Evolutionary conservation across 2,113 vertebrate genomes (phyloP).

Genomic region (Nannobrachium achirus): DNA sequence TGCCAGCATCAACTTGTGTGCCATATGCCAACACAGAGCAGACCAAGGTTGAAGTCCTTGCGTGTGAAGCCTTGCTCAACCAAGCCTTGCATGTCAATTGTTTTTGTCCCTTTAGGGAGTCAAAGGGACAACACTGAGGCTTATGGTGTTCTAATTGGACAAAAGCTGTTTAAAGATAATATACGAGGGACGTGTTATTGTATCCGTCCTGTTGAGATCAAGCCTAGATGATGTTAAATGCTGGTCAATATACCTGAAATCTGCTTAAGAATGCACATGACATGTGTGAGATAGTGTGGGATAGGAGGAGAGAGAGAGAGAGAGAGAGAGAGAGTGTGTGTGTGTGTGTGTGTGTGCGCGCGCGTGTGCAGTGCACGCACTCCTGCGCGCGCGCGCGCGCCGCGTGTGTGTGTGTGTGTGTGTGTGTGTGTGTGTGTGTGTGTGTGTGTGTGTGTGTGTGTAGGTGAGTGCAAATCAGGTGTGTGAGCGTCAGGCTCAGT

Average conservation of each 20-base stretch:
- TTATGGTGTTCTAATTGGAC: not conserved
- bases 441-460: slow-evolving; percentile 1
- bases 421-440: no score
- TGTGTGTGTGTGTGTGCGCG: not conserved
- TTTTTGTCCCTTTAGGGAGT: slow-evolving; percentile 1
- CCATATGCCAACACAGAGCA: slow-evolving; percentile 37
- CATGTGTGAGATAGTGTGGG: not conserved
- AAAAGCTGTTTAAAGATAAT: no score
- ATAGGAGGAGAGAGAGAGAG: not conserved
- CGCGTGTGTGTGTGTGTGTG: slow-evolving; percentile 3
- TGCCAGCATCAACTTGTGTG: slow-evolving; percentile 44
- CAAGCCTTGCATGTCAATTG: slow-evolving; percentile 10
- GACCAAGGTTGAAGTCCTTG: slow-evolving; percentile 50
- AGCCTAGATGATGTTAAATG: not conserved
- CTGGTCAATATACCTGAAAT: not conserved
- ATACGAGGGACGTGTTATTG: no score
- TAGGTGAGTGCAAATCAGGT: not conserved
- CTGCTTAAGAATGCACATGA: not conserved
- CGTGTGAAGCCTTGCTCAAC: slow-evolving; percentile 41
- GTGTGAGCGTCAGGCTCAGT: not conserved
- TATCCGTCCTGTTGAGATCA: not conserved
- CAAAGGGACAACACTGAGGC: not conserved
- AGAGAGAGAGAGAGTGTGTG: not conserved
- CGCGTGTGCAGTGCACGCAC: no score
- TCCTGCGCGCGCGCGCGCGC: slow-evolving; percentile 12